Conservation (phyloP, 2,797 vertebrate genomes). For the Mormyrus proboscirostris region DNA sequence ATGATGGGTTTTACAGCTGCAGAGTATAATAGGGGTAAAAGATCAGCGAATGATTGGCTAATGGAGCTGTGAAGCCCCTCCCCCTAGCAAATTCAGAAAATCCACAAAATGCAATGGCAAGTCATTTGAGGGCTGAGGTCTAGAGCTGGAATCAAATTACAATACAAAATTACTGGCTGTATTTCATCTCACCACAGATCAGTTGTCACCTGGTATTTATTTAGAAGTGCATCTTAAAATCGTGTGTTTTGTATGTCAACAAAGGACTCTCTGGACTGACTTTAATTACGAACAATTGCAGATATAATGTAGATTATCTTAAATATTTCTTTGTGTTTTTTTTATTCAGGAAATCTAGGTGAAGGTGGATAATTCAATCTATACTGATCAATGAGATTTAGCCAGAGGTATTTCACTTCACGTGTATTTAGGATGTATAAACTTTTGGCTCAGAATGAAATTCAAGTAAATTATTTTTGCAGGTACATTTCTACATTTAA, state of each 20-base stretch:
- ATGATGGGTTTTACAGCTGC: conserved; percentile 33
- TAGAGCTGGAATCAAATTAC: neutral
- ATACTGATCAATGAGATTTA: neutral
- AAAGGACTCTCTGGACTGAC: neutral
- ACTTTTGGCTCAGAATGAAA: neutral
- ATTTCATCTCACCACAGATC: neutral
- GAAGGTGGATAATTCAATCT: neutral
- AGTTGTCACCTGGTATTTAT: neutral
- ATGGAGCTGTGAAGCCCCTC: conserved; percentile 27
- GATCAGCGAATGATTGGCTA: conserved; percentile 28
- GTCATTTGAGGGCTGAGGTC: neutral
- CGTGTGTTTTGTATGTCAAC: neutral
- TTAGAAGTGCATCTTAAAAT: neutral
- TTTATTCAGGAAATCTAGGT: neutral
- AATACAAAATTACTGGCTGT: neutral
- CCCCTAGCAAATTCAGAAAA: conserved; percentile 29
- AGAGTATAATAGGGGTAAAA: conserved; percentile 28
- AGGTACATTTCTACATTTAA: neutral
- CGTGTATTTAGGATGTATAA: neutral
- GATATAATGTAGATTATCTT: neutral
- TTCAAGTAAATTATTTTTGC: neutral
- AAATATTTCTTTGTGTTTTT: neutral
- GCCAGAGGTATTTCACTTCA: neutral
- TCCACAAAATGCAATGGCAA: conserved; percentile 1
- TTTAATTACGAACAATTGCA: neutral